Evolutionary conservation across 2,113 vertebrate species (phyloP).

Genomic region (Stegostoma tigrinum): DNA sequence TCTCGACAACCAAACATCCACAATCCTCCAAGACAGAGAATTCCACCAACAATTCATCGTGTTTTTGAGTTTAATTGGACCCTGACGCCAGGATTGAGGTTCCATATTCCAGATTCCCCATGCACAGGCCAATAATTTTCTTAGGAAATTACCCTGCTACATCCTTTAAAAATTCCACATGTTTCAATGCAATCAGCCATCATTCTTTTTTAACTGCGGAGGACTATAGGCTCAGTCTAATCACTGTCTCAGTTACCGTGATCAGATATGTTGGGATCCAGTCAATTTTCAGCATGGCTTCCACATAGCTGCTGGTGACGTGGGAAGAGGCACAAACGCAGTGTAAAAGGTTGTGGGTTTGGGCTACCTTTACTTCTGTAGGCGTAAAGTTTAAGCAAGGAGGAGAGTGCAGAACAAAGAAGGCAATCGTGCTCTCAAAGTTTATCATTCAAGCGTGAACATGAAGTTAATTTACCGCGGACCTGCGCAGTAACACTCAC

Average conservation of each 20-base stretch:
- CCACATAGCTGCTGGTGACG: not conserved
- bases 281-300: not conserved
- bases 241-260: not conserved
- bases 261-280: not conserved
- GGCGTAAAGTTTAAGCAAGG: not conserved
- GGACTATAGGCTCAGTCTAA: not conserved
- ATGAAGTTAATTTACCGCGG: not conserved
- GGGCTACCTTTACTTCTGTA: not conserved
- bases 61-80: too few relatives aligned
- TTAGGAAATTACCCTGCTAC: too few relatives aligned
- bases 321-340: not conserved
- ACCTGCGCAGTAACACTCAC: constrained; percentile 46
- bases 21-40: too few relatives aligned
- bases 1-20: not conserved
- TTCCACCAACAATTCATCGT: too few relatives aligned
- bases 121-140: too few relatives aligned
- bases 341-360: not conserved
- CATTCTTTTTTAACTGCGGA: not conserved
- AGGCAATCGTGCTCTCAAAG: not conserved
- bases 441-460: not conserved
- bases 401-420: not conserved
- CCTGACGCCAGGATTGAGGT: too few relatives aligned
- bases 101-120: not conserved
- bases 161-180: too few relatives aligned
- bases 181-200: not conserved